Base-by-base conservation (phyloP, 2,113 vertebrate species). In the Pterocles burchelli region DNA sequence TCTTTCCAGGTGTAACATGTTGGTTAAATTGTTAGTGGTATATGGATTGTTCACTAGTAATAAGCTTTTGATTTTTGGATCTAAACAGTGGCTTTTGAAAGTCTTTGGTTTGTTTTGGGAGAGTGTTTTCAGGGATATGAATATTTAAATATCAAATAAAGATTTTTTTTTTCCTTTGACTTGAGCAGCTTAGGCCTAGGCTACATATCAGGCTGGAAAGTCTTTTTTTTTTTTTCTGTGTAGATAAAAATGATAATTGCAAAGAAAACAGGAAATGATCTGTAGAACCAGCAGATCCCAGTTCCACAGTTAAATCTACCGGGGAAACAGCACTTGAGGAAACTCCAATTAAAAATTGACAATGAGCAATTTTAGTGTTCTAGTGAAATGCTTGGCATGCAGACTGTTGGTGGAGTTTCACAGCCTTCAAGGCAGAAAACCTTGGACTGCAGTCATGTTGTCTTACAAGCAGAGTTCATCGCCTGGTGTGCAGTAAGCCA, bases 241-340 rank as follows among this genome's bases (percentile, higher is more conserved):
- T 7, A 38, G 26, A 25, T 79, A n/a, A 34, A 67, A 75, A 31
- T 45, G 1, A 1, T 45, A 67, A 46, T 70, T 61, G n/a, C 0
- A 1, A 54, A 36, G 26, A 57, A 51, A 68, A 61, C 1, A 1
- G 9, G 26, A 48, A 54, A 7, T 0, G 0, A 2, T 68, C 26
- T 73, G 9, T 43, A 73, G 55, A 73, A 57, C 34, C 9, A 62
- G 20, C 36, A 71, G 7, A 29, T 82, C 33, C 6, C 28, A 11
- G 12, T 93, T 83, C 43, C 7, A 13, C 43, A 31, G 24, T 51
- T 63, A 72, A 67, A 65, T 61, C 24, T 68, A 1, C 3, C 3
- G 34, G 20, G 29, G 38, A 57, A 68, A 28, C 7, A 3, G 9
- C 1, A 13, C 75, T 88, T 67, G 26, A 41, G 25, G 76, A 55